Conservation (phyloP, 2,888 invertebrate species). For the Tenthredo notha region DNA sequence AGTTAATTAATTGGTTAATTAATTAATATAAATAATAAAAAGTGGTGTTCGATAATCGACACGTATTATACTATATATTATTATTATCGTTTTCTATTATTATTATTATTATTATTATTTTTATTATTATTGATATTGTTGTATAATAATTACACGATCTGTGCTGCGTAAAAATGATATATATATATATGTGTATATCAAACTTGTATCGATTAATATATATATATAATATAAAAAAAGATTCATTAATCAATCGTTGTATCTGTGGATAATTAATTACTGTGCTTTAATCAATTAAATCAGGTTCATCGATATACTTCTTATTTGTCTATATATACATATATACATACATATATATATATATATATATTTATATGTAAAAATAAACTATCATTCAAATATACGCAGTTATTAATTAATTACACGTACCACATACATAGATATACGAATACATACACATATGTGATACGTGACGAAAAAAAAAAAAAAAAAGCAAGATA, state of each 20-base stretch:
- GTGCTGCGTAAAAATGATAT: too few species aligned
- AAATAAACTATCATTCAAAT: background rate
- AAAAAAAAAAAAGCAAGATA: background rate
- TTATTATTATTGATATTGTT: background rate
- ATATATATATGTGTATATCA: too few species aligned
- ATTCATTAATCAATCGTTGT: background rate
- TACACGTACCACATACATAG: background rate
- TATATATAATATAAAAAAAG: too few species aligned
- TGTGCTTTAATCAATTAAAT: background rate
- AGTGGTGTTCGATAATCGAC: background rate
- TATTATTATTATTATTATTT: background rate
- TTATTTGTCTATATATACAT: background rate
- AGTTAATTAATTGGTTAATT: conserved; percentile 59
- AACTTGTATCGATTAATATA: too few species aligned
- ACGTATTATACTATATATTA: background rate
- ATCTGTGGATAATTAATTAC: background rate
- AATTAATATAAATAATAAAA: background rate
- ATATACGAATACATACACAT: background rate
- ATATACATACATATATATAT: background rate
- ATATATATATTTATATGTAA: background rate
- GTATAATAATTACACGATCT: background rate
- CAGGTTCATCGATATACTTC: background rate
- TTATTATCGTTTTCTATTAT: background rate
- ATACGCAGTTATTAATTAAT: background rate
- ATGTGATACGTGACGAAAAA: background rate